Conservation (phyloP, 2,888 invertebrate species). For the Rhingia rostrata region DNA sequence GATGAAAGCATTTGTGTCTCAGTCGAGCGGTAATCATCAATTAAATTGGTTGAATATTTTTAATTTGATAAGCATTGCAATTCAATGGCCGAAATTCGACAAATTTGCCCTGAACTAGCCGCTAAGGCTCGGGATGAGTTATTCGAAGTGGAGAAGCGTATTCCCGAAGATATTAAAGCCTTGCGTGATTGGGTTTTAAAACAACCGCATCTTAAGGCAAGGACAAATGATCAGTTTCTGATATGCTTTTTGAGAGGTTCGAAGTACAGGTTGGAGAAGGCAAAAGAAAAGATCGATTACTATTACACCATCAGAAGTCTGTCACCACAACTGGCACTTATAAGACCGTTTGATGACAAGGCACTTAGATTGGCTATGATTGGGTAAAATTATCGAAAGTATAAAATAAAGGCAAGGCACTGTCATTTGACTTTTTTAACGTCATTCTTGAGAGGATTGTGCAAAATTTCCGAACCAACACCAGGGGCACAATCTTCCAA, state of each 20-base stretch:
- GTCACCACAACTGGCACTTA: slow-evolving; percentile 85
- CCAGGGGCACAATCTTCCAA: too few species aligned
- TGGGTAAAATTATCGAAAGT: slow-evolving; percentile 80
- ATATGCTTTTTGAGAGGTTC: slow-evolving; percentile 84
- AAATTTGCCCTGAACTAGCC: slow-evolving; percentile 77
- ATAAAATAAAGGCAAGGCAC: too few species aligned
- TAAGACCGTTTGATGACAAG: slow-evolving; percentile 77
- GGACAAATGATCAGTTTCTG: slow-evolving; percentile 83
- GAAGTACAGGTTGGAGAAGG: slow-evolving; percentile 84
- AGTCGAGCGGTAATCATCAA: slow-evolving; percentile 1
- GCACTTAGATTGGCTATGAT: slow-evolving; percentile 76
- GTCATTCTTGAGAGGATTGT: too few species aligned
- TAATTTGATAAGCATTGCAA: too few species aligned
- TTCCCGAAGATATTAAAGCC: slow-evolving; percentile 79
- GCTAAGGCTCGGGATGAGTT: slow-evolving; percentile 83
- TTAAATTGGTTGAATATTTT: not conserved
- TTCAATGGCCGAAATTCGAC: slow-evolving; percentile 77
- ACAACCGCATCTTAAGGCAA: slow-evolving; percentile 83
- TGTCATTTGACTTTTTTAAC: too few species aligned
- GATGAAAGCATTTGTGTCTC: too few species aligned
- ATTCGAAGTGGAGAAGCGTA: slow-evolving; percentile 83
- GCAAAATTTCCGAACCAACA: too few species aligned
- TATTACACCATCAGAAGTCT: slow-evolving; percentile 84
- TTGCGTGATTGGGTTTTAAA: slow-evolving; percentile 84
- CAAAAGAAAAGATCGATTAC: slow-evolving; percentile 85